Evolutionary conservation across 2,113 vertebrate species (phyloP).

Genomic region (Dromaius novaehollandiae): DNA sequence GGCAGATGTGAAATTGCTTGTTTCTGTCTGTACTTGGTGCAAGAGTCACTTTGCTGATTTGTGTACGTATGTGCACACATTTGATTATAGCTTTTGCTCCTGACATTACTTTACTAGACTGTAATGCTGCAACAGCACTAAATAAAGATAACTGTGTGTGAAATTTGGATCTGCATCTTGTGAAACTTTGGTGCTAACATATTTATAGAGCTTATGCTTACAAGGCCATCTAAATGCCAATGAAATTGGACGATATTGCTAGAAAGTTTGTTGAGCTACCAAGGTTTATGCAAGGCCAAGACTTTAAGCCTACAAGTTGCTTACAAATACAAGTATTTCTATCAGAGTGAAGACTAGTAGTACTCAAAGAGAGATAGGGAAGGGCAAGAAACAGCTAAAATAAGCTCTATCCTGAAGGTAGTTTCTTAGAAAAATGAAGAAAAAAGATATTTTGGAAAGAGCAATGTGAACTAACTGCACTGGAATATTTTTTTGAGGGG

Average conservation of each 20-base stretch:
- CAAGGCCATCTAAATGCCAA: not conserved
- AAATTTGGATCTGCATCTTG: not conserved
- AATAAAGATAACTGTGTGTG: not conserved
- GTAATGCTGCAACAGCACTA: not conserved
- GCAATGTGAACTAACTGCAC: not conserved
- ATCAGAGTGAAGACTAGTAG: not conserved
- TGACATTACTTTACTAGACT: not conserved
- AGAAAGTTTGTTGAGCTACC: not conserved
- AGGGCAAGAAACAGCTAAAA: not conserved
- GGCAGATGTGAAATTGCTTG: not conserved
- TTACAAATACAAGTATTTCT: not conserved
- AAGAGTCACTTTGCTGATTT: not conserved
- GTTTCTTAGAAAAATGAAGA: not conserved
- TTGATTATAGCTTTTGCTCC: not conserved
- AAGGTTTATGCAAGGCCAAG: not conserved
- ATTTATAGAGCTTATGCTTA: not conserved
- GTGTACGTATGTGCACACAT: not conserved
- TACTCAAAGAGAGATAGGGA: not conserved
- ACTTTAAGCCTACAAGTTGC: not conserved
- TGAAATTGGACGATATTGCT: not conserved
- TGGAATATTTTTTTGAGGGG: not conserved
- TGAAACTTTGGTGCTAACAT: conserved; percentile 6
- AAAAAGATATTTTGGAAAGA: not conserved
- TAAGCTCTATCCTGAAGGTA: not conserved
- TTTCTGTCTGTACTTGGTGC: not conserved